These are phyloP conservation scores for Ptychochromis oligacanthus DNA, from an alignment of 2,113 vertebrate genomes.

Conservation along the genomic window DNA sequence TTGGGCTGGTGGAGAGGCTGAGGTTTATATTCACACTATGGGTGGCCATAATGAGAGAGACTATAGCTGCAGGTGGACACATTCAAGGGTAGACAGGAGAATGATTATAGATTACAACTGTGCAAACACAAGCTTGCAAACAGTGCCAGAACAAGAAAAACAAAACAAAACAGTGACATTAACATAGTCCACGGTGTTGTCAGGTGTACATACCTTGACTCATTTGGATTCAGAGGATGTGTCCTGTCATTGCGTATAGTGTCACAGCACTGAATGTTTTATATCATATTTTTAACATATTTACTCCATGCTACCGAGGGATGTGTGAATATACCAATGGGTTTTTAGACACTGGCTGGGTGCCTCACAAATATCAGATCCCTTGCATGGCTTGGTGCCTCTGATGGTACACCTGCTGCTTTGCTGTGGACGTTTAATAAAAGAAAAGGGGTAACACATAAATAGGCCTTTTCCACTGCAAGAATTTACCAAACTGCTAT, in stretches of 20 bases:
- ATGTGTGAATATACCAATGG: slow-evolving; percentile 53
- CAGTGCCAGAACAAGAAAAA: background rate
- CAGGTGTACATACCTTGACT: slow-evolving; percentile 7
- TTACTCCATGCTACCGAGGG: slow-evolving; percentile 28
- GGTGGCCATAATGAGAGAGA: slow-evolving; percentile 33
- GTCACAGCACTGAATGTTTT: background rate
- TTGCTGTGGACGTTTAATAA: slow-evolving; percentile 46
- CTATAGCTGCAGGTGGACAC: slow-evolving; percentile 39
- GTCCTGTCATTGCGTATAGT: background rate
- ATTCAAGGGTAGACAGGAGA: slow-evolving; percentile 24
- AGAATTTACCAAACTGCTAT: slow-evolving; percentile 5
- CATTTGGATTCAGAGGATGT: slow-evolving; percentile 57
- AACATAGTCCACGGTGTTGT: background rate
- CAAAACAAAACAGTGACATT: fast-evolving
- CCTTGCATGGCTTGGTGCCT: slow-evolving; percentile 67
- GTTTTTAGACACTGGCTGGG: slow-evolving; percentile 16
- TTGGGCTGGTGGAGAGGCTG: background rate
- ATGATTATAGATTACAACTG: slow-evolving; percentile 22
- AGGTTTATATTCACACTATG: slow-evolving; percentile 38
- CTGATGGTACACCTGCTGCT: slow-evolving; percentile 61
- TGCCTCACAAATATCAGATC: slow-evolving; percentile 40
- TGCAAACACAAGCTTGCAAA: background rate
- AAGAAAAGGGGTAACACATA: slow-evolving; percentile 18
- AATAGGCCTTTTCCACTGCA: slow-evolving; percentile 31
- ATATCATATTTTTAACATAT: slow-evolving; percentile 45